Percentiles rank a stretch among this genome's conserved stretches.
These are phyloP conservation scores for Gastrophysa polygoni DNA, from an alignment of 2,888 invertebrate species.

Conservation along the genomic window DNA sequence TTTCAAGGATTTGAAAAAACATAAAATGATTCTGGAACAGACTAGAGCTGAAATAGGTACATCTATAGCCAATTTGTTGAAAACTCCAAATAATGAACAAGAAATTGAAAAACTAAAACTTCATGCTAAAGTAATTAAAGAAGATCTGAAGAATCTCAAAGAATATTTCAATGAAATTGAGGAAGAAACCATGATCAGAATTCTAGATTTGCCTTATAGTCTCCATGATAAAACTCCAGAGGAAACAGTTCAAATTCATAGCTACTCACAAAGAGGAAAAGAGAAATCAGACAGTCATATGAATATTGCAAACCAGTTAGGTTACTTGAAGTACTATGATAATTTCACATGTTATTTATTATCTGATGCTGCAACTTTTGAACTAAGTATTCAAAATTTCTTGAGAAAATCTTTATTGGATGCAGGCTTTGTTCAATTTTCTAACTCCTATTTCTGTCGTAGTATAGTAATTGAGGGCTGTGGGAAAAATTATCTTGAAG, in stretches of 20 bases:
- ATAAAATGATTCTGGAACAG: constrained; percentile 62
- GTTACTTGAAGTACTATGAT: constrained; percentile 65
- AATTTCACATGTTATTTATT: constrained; percentile 67
- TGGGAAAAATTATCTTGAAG: constrained; percentile 65
- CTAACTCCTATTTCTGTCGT: constrained; percentile 79
- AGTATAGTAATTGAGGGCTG: constrained; percentile 78
- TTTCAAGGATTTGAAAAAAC: constrained; percentile 63
- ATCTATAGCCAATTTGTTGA: constrained; percentile 60
- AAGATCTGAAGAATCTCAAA: constrained; percentile 68
- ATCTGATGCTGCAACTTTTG: constrained; percentile 74
- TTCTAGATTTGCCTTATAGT: constrained; percentile 72
- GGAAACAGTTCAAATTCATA: constrained; percentile 48
- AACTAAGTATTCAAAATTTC: constrained; percentile 66
- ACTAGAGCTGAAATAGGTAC: constrained; percentile 61
- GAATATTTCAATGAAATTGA: constrained; percentile 73
- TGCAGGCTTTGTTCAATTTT: constrained; percentile 67
- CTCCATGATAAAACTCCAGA: constrained; percentile 70
- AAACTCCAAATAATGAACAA: constrained; percentile 45
- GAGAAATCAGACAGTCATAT: constrained; percentile 60
- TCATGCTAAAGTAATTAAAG: constrained; percentile 56
- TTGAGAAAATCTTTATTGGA: constrained; percentile 59
- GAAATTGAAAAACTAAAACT: constrained; percentile 63
- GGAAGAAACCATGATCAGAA: constrained; percentile 68
- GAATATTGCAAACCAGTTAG: constrained; percentile 61
- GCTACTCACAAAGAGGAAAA: neutral